Conservation (phyloP, 23 tunicate species). For the Halocynthia aurantium region DNA sequence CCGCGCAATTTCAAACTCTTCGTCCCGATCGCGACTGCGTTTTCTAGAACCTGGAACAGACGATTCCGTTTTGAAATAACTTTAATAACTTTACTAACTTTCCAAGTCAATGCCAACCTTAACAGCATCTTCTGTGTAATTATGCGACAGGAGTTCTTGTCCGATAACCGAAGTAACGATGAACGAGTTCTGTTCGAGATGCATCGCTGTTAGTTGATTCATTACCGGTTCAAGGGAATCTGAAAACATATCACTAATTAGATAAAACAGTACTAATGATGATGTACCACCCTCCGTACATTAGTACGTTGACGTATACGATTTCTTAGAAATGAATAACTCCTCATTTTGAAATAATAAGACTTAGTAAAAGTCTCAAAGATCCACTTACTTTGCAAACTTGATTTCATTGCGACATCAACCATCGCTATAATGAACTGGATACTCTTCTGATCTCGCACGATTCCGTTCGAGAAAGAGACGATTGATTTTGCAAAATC, state of each 20-base stretch:
- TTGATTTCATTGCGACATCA: conserved; percentile 56
- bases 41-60: conserved; percentile 60
- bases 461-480: conserved; percentile 60
- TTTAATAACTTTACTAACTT: not conserved
- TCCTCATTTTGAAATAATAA: too few species aligned
- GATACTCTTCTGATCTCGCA: conserved; percentile 35
- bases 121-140: conserved; percentile 45
- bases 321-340: too few species aligned
- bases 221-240: conserved; percentile 53
- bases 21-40: conserved; percentile 66
- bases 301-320: too few species aligned
- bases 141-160: conserved; percentile 71
- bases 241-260: conserved; percentile 17
- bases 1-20: conserved; percentile 69
- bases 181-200: conserved; percentile 64
- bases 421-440: conserved; percentile 44
- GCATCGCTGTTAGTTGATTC: conserved; percentile 54
- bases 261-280: too few species aligned
- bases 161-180: conserved; percentile 77
- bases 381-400: conserved; percentile 32
- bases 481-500: conserved; percentile 31
- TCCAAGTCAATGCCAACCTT: conserved; percentile 27
- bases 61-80: not conserved
- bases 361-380: too few species aligned
- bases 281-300: too few species aligned